A percentile compares a stretch with the other conserved stretches of the same genome.
Conservation (phyloP, 2,888 invertebrate genomes). For the Aspidapion aeneum region DNA sequence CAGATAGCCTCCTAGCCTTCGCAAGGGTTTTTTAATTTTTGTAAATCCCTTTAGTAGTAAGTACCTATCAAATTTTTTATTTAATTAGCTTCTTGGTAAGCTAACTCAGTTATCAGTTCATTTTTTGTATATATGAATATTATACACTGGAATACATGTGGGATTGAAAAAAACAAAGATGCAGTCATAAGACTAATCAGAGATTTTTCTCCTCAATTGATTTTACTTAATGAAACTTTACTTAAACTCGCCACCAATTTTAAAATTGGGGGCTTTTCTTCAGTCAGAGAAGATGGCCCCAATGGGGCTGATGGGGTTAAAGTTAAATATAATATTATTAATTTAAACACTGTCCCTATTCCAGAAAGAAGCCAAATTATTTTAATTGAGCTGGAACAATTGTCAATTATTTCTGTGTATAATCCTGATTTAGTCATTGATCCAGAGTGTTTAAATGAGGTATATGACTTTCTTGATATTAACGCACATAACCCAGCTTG, state of each 20-base stretch:
- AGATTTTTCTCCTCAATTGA: neutral
- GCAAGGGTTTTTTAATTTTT: neutral
- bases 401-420: neutral
- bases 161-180: neutral
- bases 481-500: neutral
- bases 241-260: neutral
- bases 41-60: neutral
- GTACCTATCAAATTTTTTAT: neutral
- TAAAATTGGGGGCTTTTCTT: neutral
- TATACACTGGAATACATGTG: conserved; percentile 1
- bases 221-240: neutral
- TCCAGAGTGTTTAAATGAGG: neutral
- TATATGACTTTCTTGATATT: neutral
- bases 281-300: neutral
- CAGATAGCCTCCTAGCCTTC: neutral
- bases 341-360: neutral
- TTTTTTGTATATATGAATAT: neutral
- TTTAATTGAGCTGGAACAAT: neutral
- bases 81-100: neutral
- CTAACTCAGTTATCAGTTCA: neutral
- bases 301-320: neutral
- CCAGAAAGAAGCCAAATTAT: neutral
- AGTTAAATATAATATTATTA: neutral
- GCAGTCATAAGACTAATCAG: neutral
- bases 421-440: neutral